These are phyloP conservation scores for Clarias gariepinus DNA, from an alignment of 2,113 vertebrate genomes.

Conservation along the genomic window DNA sequence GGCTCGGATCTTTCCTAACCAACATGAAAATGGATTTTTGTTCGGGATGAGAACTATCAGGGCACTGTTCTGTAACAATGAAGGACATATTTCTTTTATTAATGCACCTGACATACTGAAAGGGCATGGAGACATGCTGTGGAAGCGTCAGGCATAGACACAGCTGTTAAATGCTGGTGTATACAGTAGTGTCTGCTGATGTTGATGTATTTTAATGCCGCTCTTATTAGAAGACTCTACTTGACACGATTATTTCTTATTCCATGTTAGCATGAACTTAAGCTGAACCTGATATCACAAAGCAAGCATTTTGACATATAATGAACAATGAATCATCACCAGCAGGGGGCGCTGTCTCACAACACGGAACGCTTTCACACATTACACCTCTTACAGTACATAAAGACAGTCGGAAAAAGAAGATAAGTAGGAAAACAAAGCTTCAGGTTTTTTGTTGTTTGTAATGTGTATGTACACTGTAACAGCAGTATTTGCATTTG, in stretches of 20 bases:
- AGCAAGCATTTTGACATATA: not conserved
- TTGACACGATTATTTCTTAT: too few relatives aligned
- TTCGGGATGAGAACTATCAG: not conserved
- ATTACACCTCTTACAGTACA: not conserved
- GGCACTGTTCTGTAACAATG: conserved; percentile 2
- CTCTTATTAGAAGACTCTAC: too few relatives aligned
- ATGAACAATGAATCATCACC: not conserved
- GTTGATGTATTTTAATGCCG: not conserved
- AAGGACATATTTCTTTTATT: not conserved
- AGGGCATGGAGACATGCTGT: not conserved
- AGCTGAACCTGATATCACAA: not conserved
- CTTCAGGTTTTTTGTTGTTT: not conserved
- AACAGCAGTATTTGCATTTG: too few relatives aligned
- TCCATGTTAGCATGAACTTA: not conserved
- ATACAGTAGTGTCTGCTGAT: not conserved
- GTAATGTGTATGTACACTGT: not conserved
- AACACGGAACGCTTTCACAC: not conserved
- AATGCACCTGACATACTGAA: not conserved
- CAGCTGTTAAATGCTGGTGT: not conserved
- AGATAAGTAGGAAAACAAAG: not conserved
- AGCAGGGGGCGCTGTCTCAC: not conserved
- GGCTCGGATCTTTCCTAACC: conserved; percentile 17
- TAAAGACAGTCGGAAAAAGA: not conserved
- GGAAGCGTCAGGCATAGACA: not conserved
- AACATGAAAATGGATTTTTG: conserved; percentile 24